Evolutionary conservation across 2,113 vertebrate species (phyloP).

Genomic region (Philantomba maxwellii): DNA sequence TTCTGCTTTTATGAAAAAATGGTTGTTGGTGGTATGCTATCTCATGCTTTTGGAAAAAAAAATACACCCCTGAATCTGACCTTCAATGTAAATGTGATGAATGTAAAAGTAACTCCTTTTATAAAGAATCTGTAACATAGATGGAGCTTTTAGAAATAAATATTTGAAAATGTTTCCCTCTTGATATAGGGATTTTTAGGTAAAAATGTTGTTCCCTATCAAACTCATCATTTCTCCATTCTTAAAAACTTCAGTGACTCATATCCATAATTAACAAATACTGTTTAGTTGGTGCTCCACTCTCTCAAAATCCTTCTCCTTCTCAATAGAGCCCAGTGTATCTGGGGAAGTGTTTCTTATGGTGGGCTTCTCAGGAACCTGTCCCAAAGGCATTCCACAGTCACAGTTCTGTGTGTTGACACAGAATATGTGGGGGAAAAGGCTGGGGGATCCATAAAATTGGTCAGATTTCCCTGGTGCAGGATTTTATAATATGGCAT

Average conservation of each 20-base stretch:
- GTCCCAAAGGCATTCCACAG: neutral
- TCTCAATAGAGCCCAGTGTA: neutral
- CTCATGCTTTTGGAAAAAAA: neutral
- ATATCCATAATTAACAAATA: neutral
- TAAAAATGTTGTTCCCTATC: neutral
- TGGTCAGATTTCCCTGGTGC: neutral
- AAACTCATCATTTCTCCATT: neutral
- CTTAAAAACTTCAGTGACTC: neutral
- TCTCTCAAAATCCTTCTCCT: neutral
- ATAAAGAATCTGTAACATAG: neutral
- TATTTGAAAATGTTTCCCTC: neutral
- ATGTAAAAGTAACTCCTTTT: neutral
- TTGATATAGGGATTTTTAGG: neutral
- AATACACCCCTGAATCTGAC: neutral
- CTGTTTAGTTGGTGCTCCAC: neutral
- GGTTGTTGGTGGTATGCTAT: neutral
- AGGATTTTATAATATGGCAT: rapidly evolving
- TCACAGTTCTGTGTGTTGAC: neutral
- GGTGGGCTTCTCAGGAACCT: neutral
- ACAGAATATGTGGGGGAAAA: neutral
- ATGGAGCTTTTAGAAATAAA: neutral
- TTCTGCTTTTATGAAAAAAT: neutral
- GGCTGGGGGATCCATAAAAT: neutral
- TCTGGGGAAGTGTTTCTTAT: neutral
- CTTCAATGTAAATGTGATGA: neutral